These are phyloP conservation scores for Thalassarche chlororhynchos DNA, from an alignment of 2,113 vertebrate genomes.

Conservation along the genomic window DNA sequence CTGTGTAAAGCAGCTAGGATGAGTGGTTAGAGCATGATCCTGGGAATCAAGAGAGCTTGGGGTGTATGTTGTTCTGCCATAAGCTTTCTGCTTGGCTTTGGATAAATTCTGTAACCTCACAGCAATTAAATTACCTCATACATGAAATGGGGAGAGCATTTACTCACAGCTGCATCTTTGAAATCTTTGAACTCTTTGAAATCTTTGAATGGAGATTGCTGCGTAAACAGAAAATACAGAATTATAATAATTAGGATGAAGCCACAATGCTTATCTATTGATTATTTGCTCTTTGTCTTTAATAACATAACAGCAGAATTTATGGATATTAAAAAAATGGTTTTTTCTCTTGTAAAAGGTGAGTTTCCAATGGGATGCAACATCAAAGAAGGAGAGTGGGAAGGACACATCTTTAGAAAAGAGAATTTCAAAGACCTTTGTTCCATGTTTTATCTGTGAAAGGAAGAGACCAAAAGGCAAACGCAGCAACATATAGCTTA, in stretches of 20 bases:
- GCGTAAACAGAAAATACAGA: background rate
- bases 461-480: background rate
- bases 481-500: background rate
- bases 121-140: background rate
- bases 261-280: background rate
- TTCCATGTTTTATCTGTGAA: background rate
- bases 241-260: background rate
- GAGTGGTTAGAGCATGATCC: background rate
- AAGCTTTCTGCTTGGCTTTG: constrained; percentile 3
- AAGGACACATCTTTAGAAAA: background rate
- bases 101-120: background rate
- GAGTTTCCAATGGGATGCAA: background rate
- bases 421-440: background rate
- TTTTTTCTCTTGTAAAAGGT: background rate
- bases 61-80: background rate
- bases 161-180: background rate
- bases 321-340: background rate
- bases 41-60: background rate
- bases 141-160: background rate
- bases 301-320: background rate
- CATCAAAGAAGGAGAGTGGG: background rate
- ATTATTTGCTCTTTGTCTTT: background rate
- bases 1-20: background rate
- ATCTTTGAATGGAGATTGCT: background rate
- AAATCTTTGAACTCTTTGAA: constrained; percentile 25